phyloP scores from a whole-genome alignment of 2,113 vertebrate genomes.

The Carassius carassius region DNA sequence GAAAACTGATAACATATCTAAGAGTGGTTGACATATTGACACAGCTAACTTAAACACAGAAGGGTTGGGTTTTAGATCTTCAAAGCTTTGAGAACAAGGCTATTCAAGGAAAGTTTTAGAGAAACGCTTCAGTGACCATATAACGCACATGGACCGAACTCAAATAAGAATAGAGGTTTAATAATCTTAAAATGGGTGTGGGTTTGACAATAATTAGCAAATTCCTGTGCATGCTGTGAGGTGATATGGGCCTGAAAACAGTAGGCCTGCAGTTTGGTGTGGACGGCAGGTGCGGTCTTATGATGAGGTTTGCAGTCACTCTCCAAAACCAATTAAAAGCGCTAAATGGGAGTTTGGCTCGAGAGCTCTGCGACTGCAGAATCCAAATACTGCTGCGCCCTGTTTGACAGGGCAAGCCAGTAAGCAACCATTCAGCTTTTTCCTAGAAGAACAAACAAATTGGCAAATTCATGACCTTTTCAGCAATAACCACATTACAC shows the following conservation, averaged over 20 bases:
- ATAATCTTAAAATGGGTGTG: not conserved
- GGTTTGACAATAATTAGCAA: slow-evolving; percentile 29
- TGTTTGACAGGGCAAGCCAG: not conserved
- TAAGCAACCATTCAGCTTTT: slow-evolving; percentile 34
- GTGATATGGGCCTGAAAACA: not conserved
- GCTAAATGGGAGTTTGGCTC: slow-evolving; percentile 12
- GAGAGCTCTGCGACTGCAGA: slow-evolving; percentile 1
- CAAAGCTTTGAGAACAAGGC: not conserved
- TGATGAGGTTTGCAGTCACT: slow-evolving; percentile 27
- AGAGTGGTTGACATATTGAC: not conserved
- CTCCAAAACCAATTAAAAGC: slow-evolving; percentile 40
- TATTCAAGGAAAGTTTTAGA: not conserved
- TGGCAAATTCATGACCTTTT: not conserved
- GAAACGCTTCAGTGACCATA: not conserved
- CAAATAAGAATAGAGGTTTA: not conserved
- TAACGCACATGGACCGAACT: not conserved
- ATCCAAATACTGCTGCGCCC: slow-evolving; percentile 9
- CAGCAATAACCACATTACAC: not conserved
- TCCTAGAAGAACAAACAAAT: not conserved
- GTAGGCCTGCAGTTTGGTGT: not conserved
- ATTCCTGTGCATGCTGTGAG: slow-evolving; percentile 23
- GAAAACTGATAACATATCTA: slow-evolving; percentile 29
- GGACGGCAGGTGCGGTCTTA: slow-evolving; percentile 43
- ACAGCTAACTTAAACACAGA: not conserved
- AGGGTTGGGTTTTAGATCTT: not conserved